Conservation (phyloP, 92 coral and sea anemone species). For the Porites lobata region DNA sequence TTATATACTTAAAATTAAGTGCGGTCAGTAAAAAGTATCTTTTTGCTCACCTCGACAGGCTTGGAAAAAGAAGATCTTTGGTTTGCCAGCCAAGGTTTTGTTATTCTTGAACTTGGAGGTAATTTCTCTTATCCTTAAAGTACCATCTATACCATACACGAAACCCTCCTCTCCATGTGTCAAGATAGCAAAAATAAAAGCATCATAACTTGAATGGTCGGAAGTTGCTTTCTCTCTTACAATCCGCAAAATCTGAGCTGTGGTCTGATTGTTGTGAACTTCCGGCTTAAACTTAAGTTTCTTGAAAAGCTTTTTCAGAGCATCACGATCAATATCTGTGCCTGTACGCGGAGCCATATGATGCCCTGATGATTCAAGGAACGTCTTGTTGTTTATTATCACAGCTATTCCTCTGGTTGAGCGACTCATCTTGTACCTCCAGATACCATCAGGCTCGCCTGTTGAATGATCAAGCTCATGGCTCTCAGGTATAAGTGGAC, state of each 20-base stretch:
- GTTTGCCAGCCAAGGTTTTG: conserved; percentile 82
- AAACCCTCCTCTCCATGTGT: conserved; percentile 89
- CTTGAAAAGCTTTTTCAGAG: conserved; percentile 67
- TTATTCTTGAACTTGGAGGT: conserved; percentile 67
- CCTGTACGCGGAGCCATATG: conserved; percentile 77
- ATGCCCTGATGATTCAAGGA: conserved; percentile 78
- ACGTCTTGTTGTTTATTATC: conserved; percentile 79
- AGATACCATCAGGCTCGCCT: background rate
- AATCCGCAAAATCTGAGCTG: conserved; percentile 56
- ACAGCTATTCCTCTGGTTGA: conserved; percentile 84
- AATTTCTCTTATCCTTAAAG: conserved; percentile 63
- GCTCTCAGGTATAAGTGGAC: background rate
- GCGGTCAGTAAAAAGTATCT: background rate
- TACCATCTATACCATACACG: conserved; percentile 87
- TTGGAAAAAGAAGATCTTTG: conserved; percentile 89
- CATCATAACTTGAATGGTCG: conserved; percentile 73
- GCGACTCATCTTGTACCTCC: conserved; percentile 77
- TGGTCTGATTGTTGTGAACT: conserved; percentile 65
- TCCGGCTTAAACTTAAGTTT: conserved; percentile 67
- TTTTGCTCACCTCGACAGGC: conserved; percentile 83
- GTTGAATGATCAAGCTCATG: background rate
- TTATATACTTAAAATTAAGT: no score
- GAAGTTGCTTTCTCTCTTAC: conserved; percentile 32
- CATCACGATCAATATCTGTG: conserved; percentile 86
- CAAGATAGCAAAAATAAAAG: conserved; percentile 72